These are phyloP conservation scores for Enteromius trimaculatus DNA, from an alignment of 2,797 vertebrate species.

Conservation along the genomic window DNA sequence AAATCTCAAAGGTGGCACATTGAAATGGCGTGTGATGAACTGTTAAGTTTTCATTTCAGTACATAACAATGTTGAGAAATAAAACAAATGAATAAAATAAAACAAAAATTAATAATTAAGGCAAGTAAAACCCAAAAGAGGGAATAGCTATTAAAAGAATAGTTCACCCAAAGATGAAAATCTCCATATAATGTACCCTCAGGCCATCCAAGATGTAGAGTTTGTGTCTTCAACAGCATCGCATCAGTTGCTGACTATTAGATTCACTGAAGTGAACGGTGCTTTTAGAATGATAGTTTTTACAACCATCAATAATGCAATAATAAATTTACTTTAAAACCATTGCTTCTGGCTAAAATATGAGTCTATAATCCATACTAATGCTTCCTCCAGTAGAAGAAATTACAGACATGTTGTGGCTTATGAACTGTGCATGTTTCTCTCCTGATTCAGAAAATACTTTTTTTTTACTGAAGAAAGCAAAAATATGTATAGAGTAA, in stretches of 20 bases:
- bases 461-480: background rate
- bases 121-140: background rate
- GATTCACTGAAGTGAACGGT: background rate
- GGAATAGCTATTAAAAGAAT: background rate
- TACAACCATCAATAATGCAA: background rate
- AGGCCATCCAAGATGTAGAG: background rate
- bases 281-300: background rate
- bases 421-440: background rate
- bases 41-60: background rate
- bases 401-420: background rate
- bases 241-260: background rate
- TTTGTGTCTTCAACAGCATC: background rate
- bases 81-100: too few relatives aligned
- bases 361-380: background rate
- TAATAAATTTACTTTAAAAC: background rate
- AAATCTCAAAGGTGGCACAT: constrained; percentile 2
- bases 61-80: too few relatives aligned
- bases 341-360: background rate
- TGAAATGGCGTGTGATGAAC: background rate
- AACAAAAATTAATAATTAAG: background rate
- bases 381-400: background rate
- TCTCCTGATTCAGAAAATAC: background rate
- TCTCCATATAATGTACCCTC: background rate
- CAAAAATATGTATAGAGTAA: background rate
- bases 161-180: background rate